Percentiles rank a stretch among this genome's conserved stretches.
Evolutionary conservation across 2,888 invertebrate species (phyloP).

Genomic region (Caenorhabditis sp.): DNA sequence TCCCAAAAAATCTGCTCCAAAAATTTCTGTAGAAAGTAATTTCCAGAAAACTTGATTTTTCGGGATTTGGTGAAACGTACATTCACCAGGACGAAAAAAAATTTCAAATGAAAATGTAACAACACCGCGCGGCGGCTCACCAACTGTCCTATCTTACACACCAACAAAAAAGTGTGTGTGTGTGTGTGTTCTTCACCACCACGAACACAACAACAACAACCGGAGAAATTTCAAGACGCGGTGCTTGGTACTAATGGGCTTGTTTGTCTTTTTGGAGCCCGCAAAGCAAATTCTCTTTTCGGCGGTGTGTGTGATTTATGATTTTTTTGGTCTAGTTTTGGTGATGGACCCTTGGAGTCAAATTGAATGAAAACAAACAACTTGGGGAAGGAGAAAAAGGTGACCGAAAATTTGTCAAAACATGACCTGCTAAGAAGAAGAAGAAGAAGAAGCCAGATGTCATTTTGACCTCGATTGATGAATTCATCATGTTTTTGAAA

Average conservation of each 20-base stretch:
- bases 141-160: too few relatives aligned
- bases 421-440: background rate
- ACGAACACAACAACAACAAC: background rate
- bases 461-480: background rate
- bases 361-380: background rate
- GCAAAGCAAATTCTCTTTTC: background rate
- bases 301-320: background rate
- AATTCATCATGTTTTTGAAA: background rate
- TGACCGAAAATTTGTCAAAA: background rate
- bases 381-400: background rate
- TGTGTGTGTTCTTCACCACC: background rate
- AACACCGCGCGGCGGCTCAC: too few relatives aligned
- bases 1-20: too few relatives aligned
- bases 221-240: background rate
- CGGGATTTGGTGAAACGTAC: too few relatives aligned
- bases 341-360: background rate
- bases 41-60: too few relatives aligned
- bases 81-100: too few relatives aligned
- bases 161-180: too few relatives aligned
- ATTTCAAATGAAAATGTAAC: too few relatives aligned
- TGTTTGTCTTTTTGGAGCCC: background rate
- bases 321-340: background rate
- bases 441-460: background rate
- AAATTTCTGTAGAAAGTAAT: too few relatives aligned
- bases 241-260: constrained; percentile 1